Base-by-base conservation (phyloP, 2,113 vertebrate genomes). In the Onychostoma macrolepis region DNA sequence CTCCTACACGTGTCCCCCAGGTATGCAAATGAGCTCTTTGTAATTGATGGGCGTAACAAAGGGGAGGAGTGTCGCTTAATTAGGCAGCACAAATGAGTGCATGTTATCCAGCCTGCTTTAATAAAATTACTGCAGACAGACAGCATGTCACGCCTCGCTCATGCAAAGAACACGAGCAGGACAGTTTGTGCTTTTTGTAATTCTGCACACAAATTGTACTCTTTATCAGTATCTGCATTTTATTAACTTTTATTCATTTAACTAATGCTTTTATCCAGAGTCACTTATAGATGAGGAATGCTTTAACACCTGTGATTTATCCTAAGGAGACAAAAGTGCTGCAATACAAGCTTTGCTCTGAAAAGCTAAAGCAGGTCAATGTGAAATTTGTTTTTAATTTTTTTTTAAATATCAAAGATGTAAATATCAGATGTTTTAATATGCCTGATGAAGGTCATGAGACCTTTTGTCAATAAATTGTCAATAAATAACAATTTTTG, bases 41-140 rank as follows among this genome's bases (percentile, higher is more conserved):
- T 91, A 90, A 92, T 92, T 90, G 90, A 90, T 91, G 91, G 90
- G 91, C 86, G 53, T 83, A 86, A 89, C 87, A 76, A 86, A 41
- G 74, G 72, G 90, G 90, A 88, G 91, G 91, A 87, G 90, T 85
- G 88, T 89, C 86, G 88, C 89, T 89, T 93, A 94, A 93, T 94
- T 93, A 94, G 83, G 86, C 92, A 77, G 89, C 87, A 87, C 92
- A 92, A 93, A 94, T 92, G 89, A 93, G 80, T 83, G 87, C 90
- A 75, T 87, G 80, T 88, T 92, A 93, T 93, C 89, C 80, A 90
- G 85, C 82, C 87, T 90, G 91, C 90, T 91, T 93, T 91, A 85
- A 91, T 91, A 91, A 90, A 88, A 89, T 90, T 89, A 89, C 65
- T 74, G 69, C 71, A 87, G 83, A 75, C 38, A 33, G 78, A 17